Conservation (phyloP, 2,113 vertebrate species). For the Thamnaconus septentrionalis region DNA sequence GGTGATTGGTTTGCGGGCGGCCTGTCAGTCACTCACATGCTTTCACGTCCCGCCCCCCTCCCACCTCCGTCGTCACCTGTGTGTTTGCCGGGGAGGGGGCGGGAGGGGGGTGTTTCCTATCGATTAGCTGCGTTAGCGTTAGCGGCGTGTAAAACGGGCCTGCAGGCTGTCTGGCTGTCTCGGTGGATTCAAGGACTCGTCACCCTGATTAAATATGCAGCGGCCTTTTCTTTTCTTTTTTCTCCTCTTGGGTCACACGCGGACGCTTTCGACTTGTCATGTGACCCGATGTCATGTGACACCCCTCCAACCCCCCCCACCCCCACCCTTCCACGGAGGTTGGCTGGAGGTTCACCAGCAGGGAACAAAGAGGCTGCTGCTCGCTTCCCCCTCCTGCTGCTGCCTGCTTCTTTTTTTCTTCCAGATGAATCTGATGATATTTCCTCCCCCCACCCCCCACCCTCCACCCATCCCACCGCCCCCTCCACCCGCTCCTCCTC, state of each 20-base stretch:
- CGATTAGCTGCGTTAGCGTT: constrained; percentile 84
- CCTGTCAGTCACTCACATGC: constrained; percentile 74
- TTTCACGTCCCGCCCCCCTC: constrained; percentile 83
- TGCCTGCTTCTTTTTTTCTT: constrained; percentile 51
- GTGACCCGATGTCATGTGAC: no score
- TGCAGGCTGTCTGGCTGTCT: constrained; percentile 84
- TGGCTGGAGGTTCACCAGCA: no score
- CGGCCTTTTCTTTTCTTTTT: constrained; percentile 87
- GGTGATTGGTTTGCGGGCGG: constrained; percentile 63
- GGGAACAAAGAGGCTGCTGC: no score
- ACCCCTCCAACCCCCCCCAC: constrained; percentile 10
- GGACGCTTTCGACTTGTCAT: constrained; percentile 36
- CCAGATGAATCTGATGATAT: constrained; percentile 83
- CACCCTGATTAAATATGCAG: constrained; percentile 97
- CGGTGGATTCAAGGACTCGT: constrained; percentile 88
- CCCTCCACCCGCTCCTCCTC: constrained; percentile 73
- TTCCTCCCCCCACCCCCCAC: constrained; percentile 74
- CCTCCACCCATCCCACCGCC: constrained; percentile 70
- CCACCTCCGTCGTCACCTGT: constrained; percentile 85
- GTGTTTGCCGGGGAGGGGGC: constrained; percentile 67
- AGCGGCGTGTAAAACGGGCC: constrained; percentile 88
- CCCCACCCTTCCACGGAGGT: no score
- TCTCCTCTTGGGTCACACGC: constrained; percentile 85
- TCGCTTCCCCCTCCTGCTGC: constrained; percentile 56
- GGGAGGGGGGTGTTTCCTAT: constrained; percentile 86